Evolutionary conservation across 1,140 invertebrate genomes (phyloP), one percentile per base, ranked within the genome.

Genomic region (Brachionus plicatilis): DNA sequence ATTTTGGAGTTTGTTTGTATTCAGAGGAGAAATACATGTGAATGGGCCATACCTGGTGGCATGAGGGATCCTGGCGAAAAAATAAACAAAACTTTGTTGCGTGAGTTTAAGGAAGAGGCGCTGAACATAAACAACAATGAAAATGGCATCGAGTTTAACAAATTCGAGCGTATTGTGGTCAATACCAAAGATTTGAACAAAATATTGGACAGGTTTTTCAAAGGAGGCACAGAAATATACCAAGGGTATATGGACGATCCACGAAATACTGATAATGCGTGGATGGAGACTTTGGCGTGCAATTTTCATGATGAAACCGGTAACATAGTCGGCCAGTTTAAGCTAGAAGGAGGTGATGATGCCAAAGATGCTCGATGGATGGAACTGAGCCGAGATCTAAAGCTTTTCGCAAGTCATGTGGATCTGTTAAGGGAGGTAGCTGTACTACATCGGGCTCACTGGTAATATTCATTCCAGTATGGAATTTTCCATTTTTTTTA

Each of bases 21-120:
- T 86, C 92, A 94, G 89, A 91, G 96, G 84, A 89, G 91, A 56
- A 95, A 97, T 89, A 93, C 92, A 78, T 91, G 92, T 7, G 92
- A 96, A 87, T 97, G 95, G 95, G 96, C 95, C 0, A 92, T 97
- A 85, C 96, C 96, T 20, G 91, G 91, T 4, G 95, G 95, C 1
- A 97, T 98, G 95, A 93, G 97, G 6, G 95, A 97, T 90, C 91
- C 93, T 27, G 94, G 94, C 3, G 96, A 97, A 91, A 91, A 92
- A 70, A 91, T 95, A 0, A 92, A 91, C 33, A 87, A 90, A 6
- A 95, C 96, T 2, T 90, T 95, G 0, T 92, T 93, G 86, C 72
- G 96, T 66, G 96, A 98, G 90, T 97, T 97, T 86, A 91, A 93
- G 87, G 95, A 97, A 90, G 96, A 97, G 91, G 94, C 95, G 1